Base-by-base conservation (phyloP, 2,888 invertebrate genomes). In the Gisinianus flammeolus region DNA sequence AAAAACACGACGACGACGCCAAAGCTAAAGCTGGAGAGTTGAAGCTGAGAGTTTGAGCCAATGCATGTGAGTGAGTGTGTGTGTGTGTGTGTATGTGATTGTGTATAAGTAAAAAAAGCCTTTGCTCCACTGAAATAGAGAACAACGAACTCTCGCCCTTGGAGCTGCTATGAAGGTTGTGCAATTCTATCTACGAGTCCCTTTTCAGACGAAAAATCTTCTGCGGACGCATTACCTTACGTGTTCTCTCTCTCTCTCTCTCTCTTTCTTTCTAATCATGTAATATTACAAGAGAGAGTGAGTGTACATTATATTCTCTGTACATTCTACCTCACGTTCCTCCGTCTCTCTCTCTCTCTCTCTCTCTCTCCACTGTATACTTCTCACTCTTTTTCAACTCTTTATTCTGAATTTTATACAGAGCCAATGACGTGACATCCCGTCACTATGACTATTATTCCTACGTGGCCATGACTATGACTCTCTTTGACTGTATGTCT, bases 121-220 rank as follows among this genome's bases (percentile, higher is more conserved):
- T 73, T 73, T 80, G 80, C 79, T 80, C 78, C 71, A 80, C 73
- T 80, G 79, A 80, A 77, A 78, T 76, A 80, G 80, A 80, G 80
- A 80, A 78, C 78, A 80, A 80, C 76, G 80, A 80, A 78, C 80
- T 74, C 73, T 73, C 77, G 80, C 80, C 80, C 80, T 80, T 80
- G 78, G 73, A 75, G 35, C 69, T 70, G 77, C 52, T 62, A 64
- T 77, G 71, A 77, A 77, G 77, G 77, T 77, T 77, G 77, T 77
- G 77, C 77, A 77, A 77, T 77, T 77, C 77, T 56, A 33, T 58
- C 54, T 64, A 22, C 12, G 35, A 33, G 26, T 35, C 44, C 68
- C 67, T 72, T 72, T 33, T 62, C 24, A 62, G 62, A 62, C 70
- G 54, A 70, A 28, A 70, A 54, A 54, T 70, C 70, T 70, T 70